Evolutionary conservation across 2,113 vertebrate genomes (phyloP), one percentile per base, ranked within the genome.

Genomic region (Sigmodon hispidus): DNA sequence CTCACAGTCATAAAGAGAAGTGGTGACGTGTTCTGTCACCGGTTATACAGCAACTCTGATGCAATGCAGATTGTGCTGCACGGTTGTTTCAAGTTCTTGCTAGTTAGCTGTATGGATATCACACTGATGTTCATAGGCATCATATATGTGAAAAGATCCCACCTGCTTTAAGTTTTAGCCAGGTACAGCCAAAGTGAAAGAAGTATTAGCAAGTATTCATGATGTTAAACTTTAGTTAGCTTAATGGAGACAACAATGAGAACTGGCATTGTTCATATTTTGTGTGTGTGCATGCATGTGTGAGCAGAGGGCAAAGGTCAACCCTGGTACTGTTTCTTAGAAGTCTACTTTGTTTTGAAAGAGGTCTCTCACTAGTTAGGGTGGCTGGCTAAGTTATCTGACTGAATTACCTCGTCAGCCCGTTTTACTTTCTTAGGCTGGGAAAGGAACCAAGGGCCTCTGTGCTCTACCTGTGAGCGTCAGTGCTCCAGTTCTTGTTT

Each of bases 211-310:
- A 95, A 76, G 90, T 63, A 95, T 29, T 93, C 15, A 63, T 80
- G 67, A 89, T 87, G 90, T 93, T 90, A 91, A 86, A 69, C 52
- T 84, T 91, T 57, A 83, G 48, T 76, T 79, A 94, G 22, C 19
- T 93, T 81, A 89, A 85, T 65, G n/a, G 95, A 87, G n/a, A 89
- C 93, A 88, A 76, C 50, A 70, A 75, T 73, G 31, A 90, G 89
- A 95, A 34, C 48, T 80, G 59, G 70, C 16, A 80, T 3, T 48
- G 26, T 1, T 40, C 11, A 59, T 12, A 59, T 12, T 81, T 3
- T 59, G 12, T 81, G 22, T 81, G 55, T 81, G 55, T 81, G 55
- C 29, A 57, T 83, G 8, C 26, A 43, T 61, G 24, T 19, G n/a
- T 83, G 15, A 61, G 15, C 4, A 24, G 19, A 83, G n/a, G 80